Conservation (phyloP, 2,888 invertebrate genomes). For the Plebejus melissa region DNA sequence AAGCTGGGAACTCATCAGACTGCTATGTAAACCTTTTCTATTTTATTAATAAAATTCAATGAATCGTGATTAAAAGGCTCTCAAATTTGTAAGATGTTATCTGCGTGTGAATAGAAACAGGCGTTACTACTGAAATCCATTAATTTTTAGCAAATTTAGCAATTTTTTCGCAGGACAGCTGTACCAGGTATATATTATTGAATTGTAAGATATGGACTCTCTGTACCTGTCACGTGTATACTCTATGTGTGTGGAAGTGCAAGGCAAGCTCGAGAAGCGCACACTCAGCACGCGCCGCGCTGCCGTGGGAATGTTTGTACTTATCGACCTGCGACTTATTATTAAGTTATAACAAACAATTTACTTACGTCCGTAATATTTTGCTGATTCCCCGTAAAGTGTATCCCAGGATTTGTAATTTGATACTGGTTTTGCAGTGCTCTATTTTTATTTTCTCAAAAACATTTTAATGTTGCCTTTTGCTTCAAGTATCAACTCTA, state of each 20-base stretch:
- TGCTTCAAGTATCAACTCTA: too few species aligned
- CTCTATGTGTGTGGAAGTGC: constrained; percentile 21
- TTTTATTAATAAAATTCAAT: too few species aligned
- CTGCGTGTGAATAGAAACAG: too few species aligned
- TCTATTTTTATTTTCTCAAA: too few species aligned
- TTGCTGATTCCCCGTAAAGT: neutral
- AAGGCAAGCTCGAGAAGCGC: constrained; percentile 19
- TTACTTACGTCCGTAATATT: neutral
- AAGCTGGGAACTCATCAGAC: too few species aligned
- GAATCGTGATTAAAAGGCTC: too few species aligned
- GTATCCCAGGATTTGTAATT: neutral
- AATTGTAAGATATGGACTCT: neutral
- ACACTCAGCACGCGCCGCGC: constrained; percentile 29
- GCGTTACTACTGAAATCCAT: too few species aligned
- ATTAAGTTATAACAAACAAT: neutral
- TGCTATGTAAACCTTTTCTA: too few species aligned
- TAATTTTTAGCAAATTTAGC: too few species aligned
- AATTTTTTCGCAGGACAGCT: neutral
- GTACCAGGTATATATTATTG: neutral
- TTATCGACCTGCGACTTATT: neutral
- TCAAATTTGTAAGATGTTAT: too few species aligned
- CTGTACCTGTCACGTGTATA: constrained; percentile 23
- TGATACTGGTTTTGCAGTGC: neutral
- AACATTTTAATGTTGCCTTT: too few species aligned
- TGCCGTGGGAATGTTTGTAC: constrained; percentile 28